These are phyloP conservation scores for Urocynchramus pylzowi DNA, from an alignment of 2,113 vertebrate genomes.

Conservation along the genomic window DNA sequence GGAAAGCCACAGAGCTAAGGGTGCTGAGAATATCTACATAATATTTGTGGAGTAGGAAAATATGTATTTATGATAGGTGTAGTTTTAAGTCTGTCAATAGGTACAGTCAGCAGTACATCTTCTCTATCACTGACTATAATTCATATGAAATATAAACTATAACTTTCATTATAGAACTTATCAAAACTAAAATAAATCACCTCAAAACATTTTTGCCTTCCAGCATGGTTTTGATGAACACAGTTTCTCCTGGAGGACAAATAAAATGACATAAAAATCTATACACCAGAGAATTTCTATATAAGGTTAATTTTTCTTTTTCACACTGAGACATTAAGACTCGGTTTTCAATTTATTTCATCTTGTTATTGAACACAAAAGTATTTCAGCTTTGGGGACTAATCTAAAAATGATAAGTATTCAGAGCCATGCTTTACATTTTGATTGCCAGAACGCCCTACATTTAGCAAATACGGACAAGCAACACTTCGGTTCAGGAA, in stretches of 20 bases:
- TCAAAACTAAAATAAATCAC: background rate
- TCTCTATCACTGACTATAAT: background rate
- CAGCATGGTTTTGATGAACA: background rate
- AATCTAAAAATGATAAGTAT: background rate
- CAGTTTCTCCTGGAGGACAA: background rate
- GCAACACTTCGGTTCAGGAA: background rate
- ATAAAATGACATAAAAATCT: background rate
- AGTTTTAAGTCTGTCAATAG: background rate
- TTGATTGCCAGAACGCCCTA: background rate
- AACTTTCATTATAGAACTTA: background rate
- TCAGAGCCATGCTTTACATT: background rate
- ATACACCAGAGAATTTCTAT: background rate
- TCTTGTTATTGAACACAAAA: background rate
- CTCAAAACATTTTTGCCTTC: background rate
- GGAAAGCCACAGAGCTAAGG: background rate
- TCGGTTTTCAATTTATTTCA: background rate
- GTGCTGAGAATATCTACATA: background rate
- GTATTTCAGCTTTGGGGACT: background rate
- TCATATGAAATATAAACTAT: background rate
- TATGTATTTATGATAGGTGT: fast-evolving
- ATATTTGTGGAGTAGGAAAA: background rate
- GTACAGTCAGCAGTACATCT: background rate
- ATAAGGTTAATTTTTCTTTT: background rate
- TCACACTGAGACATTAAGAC: background rate
- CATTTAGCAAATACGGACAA: background rate